Percentiles rank a stretch among this genome's conserved stretches.
These are phyloP conservation scores for Caligus rogercresseyi DNA, from an alignment of 1,140 invertebrate species.

Conservation along the genomic window DNA sequence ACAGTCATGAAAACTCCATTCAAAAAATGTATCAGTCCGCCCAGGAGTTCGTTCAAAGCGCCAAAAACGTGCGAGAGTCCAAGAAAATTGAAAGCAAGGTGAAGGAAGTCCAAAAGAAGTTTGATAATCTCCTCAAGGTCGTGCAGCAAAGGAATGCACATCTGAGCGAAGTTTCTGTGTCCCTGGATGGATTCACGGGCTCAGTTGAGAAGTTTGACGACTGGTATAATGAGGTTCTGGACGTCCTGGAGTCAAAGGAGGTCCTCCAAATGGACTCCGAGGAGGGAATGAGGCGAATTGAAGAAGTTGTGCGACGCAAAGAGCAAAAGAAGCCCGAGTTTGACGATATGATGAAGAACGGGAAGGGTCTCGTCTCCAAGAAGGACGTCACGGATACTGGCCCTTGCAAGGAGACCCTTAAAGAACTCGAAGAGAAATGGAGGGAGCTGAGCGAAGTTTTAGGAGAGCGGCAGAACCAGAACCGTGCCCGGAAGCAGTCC, in stretches of 20 bases:
- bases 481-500: slow-evolving; percentile 60
- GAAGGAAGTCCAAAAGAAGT: slow-evolving; percentile 55
- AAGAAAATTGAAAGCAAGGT: slow-evolving; percentile 74
- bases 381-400: slow-evolving; percentile 74
- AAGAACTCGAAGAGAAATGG: slow-evolving; percentile 69
- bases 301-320: slow-evolving; percentile 32
- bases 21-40: slow-evolving; percentile 58
- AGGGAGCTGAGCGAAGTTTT: slow-evolving; percentile 51
- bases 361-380: slow-evolving; percentile 62
- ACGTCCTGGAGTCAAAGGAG: slow-evolving; percentile 53
- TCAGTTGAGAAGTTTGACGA: slow-evolving; percentile 31
- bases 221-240: slow-evolving; percentile 40
- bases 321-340: slow-evolving; percentile 41
- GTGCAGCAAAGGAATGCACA: slow-evolving; percentile 55
- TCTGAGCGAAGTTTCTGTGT: slow-evolving; percentile 55
- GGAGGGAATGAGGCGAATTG: slow-evolving; percentile 43
- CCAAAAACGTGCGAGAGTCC: slow-evolving; percentile 63
- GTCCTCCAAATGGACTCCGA: slow-evolving; percentile 45
- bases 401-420: slow-evolving; percentile 64
- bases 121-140: slow-evolving; percentile 63
- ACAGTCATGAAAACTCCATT: slow-evolving; percentile 61
- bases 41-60: slow-evolving; percentile 54
- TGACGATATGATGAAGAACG: slow-evolving; percentile 56
- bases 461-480: slow-evolving; percentile 62
- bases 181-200: slow-evolving; percentile 49